Evolutionary conservation across 2,888 invertebrate species (phyloP), one percentile per base, ranked within the genome.

Genomic region (Morpho deidamia): DNA sequence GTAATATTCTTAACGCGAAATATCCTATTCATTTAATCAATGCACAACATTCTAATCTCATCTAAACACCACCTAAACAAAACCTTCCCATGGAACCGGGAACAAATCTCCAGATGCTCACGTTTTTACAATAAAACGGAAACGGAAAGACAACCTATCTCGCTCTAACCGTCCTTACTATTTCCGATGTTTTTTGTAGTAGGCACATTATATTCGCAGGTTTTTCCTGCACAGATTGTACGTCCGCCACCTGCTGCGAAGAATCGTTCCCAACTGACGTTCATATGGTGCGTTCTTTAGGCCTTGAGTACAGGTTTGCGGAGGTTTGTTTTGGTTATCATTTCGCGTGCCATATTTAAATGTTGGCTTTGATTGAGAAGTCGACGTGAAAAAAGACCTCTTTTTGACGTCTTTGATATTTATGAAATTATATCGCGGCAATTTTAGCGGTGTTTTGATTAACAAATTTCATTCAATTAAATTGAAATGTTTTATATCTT

Each of bases 201-300:
- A 63, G 66, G 64, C 68, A 68, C 62, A 71, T 76, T 76, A 78
- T 74, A 76, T 82, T 76, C 71, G 76, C 79, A 75, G 74, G 79
- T 76, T 74, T 71, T 72, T 75, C 70, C 68, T 65, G 78, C 84
- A 83, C 86, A 83, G 88, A 88, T 87, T 87, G 84, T 69, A 56
- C 67, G 74, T 65, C 64, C 57, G 66, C 82, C 88, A 88, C 87
- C 88, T 88, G 87, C 75, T 70, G 60, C 51, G 53, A 52, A 55
- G 64, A 38, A n/a, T 47, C 60, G 63, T 65, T 63, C 69, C 73
- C 83, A 84, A 83, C 83, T 82, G 83, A 76, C 81, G 75, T 65
- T 83, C 83, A 79, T 78, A 82, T 84, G 83, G 79, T 72, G 78
- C 63, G 49, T 39, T 23, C 23, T 23, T 35, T 39, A 11, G 46